phyloP scores from a whole-genome alignment of 2,888 invertebrate species.

The Hecatera dysodea region DNA sequence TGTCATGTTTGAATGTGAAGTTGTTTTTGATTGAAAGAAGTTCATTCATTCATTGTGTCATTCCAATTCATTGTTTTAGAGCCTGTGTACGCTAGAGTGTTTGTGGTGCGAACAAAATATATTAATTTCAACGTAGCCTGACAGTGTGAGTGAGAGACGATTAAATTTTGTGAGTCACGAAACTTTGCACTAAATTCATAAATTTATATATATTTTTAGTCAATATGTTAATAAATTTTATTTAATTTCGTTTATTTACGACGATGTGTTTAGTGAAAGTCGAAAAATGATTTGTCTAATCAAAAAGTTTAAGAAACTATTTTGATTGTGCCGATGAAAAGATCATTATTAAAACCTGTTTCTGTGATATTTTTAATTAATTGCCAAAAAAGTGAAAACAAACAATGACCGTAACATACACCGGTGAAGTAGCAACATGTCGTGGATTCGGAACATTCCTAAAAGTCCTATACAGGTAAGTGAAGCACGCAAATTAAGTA shows the following conservation, averaged over 20 bases:
- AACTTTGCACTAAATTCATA: neutral
- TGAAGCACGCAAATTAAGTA: slow-evolving; percentile 17
- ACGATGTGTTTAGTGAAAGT: slow-evolving; percentile 25
- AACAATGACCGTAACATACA: slow-evolving; percentile 96
- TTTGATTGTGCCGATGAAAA: slow-evolving; percentile 18
- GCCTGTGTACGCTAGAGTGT: slow-evolving; percentile 1
- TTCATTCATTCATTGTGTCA: slow-evolving; percentile 24
- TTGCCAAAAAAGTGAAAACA: slow-evolving; percentile 59
- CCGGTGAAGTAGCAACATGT: slow-evolving; percentile 96
- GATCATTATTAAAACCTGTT: slow-evolving; percentile 20
- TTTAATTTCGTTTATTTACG: slow-evolving; percentile 28
- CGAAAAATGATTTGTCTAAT: slow-evolving; percentile 28
- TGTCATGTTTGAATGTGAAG: slow-evolving; percentile 1
- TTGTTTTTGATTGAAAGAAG: slow-evolving; percentile 15
- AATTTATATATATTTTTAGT: neutral
- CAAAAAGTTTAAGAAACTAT: slow-evolving; percentile 14
- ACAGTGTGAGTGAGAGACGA: slow-evolving; percentile 11
- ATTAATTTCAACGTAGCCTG: neutral
- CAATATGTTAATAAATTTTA: neutral
- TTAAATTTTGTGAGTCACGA: neutral
- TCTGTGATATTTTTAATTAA: slow-evolving; percentile 57
- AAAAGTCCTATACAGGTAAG: slow-evolving; percentile 95
- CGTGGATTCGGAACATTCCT: slow-evolving; percentile 96
- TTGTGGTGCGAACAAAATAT: neutral
- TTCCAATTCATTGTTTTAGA: slow-evolving; percentile 20